Conservation (phyloP, 2,113 vertebrate species). For the Hippoglossus stenolepis region DNA sequence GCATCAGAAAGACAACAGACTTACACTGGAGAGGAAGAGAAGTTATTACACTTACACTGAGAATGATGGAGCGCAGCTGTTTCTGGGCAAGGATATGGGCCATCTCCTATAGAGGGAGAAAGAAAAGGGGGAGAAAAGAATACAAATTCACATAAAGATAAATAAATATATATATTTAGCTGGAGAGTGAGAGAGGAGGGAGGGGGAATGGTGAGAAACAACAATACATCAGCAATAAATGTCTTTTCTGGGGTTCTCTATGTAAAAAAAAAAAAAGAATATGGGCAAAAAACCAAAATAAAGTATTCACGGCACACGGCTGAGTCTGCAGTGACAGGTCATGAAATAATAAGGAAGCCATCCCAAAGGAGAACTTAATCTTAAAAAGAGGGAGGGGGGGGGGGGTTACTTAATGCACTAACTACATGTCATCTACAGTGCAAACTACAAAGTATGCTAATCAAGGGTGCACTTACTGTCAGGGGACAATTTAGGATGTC, state of each 20-base stretch:
- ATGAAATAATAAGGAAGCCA: slow-evolving; percentile 46
- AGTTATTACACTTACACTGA: slow-evolving; percentile 87
- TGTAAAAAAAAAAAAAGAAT: slow-evolving; percentile 42
- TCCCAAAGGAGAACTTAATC: slow-evolving; percentile 62
- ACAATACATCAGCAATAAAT: slow-evolving; percentile 8
- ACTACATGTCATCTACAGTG: slow-evolving; percentile 63
- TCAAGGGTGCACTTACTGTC: slow-evolving; percentile 84
- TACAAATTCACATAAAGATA: background rate
- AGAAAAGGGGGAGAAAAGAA: slow-evolving; percentile 14
- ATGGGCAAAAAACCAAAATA: slow-evolving; percentile 38
- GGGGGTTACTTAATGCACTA: slow-evolving; percentile 47
- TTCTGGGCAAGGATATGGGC: slow-evolving; percentile 97
- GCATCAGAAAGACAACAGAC: too few species aligned
- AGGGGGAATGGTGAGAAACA: background rate
- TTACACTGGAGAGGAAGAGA: slow-evolving; percentile 21
- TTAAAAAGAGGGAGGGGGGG: slow-evolving; percentile 38
- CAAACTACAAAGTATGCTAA: slow-evolving; percentile 70
- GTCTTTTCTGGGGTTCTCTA: background rate
- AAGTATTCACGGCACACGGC: slow-evolving; percentile 29
- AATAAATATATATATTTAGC: background rate
- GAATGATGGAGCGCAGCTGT: slow-evolving; percentile 94
- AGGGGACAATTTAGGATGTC: slow-evolving; percentile 87
- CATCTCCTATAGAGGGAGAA: slow-evolving; percentile 89
- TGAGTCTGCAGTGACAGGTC: slow-evolving; percentile 22
- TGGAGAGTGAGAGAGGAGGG: background rate